Conservation (phyloP, 2,113 vertebrate species). For the Gadus chalcogrammus region DNA sequence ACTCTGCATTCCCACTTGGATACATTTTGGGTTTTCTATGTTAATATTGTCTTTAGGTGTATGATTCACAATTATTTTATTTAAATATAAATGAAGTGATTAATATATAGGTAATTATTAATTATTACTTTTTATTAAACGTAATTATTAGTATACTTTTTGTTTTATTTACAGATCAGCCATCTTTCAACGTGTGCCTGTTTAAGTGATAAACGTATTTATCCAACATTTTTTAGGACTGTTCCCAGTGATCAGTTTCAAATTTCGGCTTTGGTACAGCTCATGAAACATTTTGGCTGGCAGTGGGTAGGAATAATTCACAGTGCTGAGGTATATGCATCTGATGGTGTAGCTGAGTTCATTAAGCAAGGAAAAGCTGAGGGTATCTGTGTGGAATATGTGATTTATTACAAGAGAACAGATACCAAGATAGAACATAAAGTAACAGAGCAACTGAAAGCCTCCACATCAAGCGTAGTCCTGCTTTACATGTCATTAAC, state of each 20-base stretch:
- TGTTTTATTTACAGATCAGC: conserved; percentile 49
- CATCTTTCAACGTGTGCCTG: conserved; percentile 61
- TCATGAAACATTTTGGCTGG: conserved; percentile 61
- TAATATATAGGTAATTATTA: no score
- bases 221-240: conserved; percentile 61
- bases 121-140: no score
- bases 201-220: conserved; percentile 53
- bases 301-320: conserved; percentile 62
- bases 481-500: conserved; percentile 49
- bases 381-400: conserved; percentile 58
- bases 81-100: no score
- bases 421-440: not conserved
- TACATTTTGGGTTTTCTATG: no score
- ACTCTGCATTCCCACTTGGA: no score
- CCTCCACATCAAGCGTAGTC: conserved; percentile 52
- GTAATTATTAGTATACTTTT: not conserved
- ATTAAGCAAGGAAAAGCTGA: conserved; percentile 33
- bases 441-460: conserved; percentile 24
- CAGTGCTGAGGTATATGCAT: conserved; percentile 19
- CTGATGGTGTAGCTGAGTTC: conserved; percentile 34
- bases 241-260: conserved; percentile 63
- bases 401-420: not conserved
- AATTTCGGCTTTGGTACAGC: conserved; percentile 42
- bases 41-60: no score
- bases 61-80: no score